phyloP scores from a whole-genome alignment of 2,113 vertebrate genomes.

The Chaenocephalus aceratus region DNA sequence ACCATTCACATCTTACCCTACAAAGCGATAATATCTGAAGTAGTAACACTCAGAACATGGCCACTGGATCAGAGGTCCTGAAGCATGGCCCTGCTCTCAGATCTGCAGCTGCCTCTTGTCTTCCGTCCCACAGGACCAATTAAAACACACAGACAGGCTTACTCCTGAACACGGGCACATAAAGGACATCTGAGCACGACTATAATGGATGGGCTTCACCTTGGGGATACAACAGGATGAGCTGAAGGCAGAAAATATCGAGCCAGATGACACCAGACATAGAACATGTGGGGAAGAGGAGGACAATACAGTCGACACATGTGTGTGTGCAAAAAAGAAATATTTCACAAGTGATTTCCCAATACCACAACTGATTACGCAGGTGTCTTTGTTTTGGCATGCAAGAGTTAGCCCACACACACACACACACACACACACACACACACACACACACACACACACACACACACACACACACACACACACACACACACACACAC shows the following conservation, averaged over 20 bases:
- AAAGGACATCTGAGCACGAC: constrained; percentile 43
- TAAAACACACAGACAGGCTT: constrained; percentile 43
- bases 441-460: no score
- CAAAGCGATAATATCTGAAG: neutral
- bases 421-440: no score
- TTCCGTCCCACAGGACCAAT: constrained; percentile 62
- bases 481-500: no score
- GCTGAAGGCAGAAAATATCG: constrained; percentile 3
- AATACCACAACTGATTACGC: constrained; percentile 26
- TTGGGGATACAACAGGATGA: constrained; percentile 31
- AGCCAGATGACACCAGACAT: constrained; percentile 1
- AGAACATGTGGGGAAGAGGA: neutral
- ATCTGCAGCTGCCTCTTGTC: constrained; percentile 43
- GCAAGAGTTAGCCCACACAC: neutral
- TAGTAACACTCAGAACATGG: neutral
- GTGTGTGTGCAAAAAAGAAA: constrained; percentile 39
- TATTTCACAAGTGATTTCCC: constrained; percentile 54
- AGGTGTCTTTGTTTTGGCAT: constrained; percentile 50
- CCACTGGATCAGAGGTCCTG: constrained; percentile 7
- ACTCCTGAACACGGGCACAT: constrained; percentile 41
- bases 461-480: no score
- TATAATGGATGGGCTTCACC: constrained; percentile 32
- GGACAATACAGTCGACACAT: neutral
- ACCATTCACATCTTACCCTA: neutral
- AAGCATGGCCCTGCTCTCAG: neutral